phyloP scores from a whole-genome alignment of 2,797 vertebrate species.

The Borostomias antarcticus region DNA sequence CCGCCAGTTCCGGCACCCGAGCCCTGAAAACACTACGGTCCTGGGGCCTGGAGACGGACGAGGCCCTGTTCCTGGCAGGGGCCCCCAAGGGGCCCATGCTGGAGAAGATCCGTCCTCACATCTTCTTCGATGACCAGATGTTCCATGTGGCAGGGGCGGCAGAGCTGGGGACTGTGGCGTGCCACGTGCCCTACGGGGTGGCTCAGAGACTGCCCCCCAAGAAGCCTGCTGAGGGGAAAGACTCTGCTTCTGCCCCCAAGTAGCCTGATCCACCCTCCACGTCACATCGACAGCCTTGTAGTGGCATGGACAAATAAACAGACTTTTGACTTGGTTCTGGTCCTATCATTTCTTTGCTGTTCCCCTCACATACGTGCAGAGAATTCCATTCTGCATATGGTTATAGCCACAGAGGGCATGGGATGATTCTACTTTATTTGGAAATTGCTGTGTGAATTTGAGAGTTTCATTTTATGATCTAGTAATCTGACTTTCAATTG shows the following conservation, averaged over 20 bases:
- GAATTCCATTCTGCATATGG: too few species aligned
- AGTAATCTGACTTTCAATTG: too few species aligned
- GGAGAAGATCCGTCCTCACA: conserved; percentile 91
- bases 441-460: too few species aligned
- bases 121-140: conserved; percentile 97
- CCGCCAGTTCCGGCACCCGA: conserved; percentile 90
- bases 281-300: too few species aligned
- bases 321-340: too few species aligned
- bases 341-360: too few species aligned
- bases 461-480: too few species aligned
- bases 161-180: conserved; percentile 88
- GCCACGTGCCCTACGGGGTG: conserved; percentile 87
- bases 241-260: conserved; percentile 28
- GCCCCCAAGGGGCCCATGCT: conserved; percentile 93
- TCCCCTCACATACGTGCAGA: too few species aligned
- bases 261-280: conserved; percentile 20
- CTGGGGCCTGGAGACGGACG: conserved; percentile 94
- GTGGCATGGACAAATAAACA: too few species aligned
- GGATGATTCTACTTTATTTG: too few species aligned
- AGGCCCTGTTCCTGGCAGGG: conserved; percentile 93
- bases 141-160: conserved; percentile 91
- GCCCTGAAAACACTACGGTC: conserved; percentile 91
- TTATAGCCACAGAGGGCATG: too few species aligned
- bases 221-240: conserved; percentile 46
- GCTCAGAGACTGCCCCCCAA: conserved; percentile 73